These are phyloP conservation scores for Lamprotornis superbus DNA, from an alignment of 2,113 vertebrate genomes.

Conservation along the genomic window DNA sequence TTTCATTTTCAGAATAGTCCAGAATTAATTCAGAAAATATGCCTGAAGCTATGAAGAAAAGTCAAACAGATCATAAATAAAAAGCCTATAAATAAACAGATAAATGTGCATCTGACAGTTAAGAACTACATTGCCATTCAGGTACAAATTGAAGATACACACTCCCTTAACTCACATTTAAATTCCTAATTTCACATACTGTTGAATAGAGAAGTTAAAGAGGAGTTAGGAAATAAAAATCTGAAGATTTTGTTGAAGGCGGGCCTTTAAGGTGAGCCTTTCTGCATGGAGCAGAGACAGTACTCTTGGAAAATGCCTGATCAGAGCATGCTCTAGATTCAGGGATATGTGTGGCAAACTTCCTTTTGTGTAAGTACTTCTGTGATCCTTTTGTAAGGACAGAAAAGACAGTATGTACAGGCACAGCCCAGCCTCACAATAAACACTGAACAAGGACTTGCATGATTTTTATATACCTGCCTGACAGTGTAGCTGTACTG, in stretches of 20 bases:
- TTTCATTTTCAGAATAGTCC: not conserved
- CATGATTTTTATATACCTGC: not conserved
- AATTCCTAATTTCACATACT: not conserved
- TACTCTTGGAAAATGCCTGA: not conserved
- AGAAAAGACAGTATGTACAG: not conserved
- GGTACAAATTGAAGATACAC: not conserved
- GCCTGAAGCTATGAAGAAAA: not conserved
- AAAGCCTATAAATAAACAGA: no score
- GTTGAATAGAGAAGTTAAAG: not conserved
- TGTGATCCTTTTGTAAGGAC: not conserved
- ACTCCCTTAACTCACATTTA: not conserved
- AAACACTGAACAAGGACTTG: not conserved
- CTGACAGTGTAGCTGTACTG: not conserved
- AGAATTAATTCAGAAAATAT: not conserved
- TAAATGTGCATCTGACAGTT: not conserved
- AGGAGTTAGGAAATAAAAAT: not conserved
- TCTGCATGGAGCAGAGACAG: not conserved
- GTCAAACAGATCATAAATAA: not conserved
- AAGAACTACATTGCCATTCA: not conserved
- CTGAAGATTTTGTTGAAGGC: not conserved
- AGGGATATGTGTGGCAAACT: not conserved
- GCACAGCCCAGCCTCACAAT: not conserved
- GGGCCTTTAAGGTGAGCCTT: not conserved
- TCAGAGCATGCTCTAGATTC: not conserved
- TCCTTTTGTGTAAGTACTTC: not conserved